A percentile compares a stretch with the other conserved stretches of the same genome.
Conservation (phyloP, 2,113 vertebrate species). For the Hippocampus barbouri region DNA sequence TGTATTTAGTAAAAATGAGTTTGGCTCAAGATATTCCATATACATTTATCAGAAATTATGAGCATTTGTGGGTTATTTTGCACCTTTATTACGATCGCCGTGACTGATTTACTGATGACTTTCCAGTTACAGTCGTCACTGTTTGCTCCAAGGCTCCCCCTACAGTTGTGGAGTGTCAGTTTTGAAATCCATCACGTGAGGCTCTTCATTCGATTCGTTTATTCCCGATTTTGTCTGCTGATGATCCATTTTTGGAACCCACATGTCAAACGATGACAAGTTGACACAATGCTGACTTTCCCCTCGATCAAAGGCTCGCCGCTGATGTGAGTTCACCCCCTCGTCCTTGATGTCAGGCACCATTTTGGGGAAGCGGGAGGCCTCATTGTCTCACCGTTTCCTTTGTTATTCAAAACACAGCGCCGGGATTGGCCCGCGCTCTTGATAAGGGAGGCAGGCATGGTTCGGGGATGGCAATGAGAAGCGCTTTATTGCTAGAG, state of each 20-base stretch:
- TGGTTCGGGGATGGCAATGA: slow-evolving; percentile 7
- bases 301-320: slow-evolving; percentile 19
- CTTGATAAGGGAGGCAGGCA: slow-evolving; percentile 54
- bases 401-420: slow-evolving; percentile 54
- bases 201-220: background rate
- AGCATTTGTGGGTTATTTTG: too few species aligned
- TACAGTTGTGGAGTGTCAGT: background rate
- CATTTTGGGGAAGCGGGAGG: slow-evolving; percentile 35
- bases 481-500: slow-evolving; percentile 21
- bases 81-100: too few species aligned
- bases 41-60: too few species aligned
- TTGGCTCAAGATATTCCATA: too few species aligned
- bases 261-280: background rate
- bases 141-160: too few species aligned
- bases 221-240: background rate
- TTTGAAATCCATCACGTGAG: background rate
- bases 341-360: slow-evolving; percentile 30
- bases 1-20: too few species aligned
- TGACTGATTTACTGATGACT: too few species aligned
- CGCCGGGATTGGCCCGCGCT: slow-evolving; percentile 41
- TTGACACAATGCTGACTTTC: slow-evolving; percentile 13
- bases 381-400: slow-evolving; percentile 46
- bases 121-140: too few species aligned
- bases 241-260: background rate
- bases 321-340: slow-evolving; percentile 21